Evolutionary conservation across 2,113 vertebrate species (phyloP), one percentile per base, ranked within the genome.

Genomic region (Pygoscelis adeliae): DNA sequence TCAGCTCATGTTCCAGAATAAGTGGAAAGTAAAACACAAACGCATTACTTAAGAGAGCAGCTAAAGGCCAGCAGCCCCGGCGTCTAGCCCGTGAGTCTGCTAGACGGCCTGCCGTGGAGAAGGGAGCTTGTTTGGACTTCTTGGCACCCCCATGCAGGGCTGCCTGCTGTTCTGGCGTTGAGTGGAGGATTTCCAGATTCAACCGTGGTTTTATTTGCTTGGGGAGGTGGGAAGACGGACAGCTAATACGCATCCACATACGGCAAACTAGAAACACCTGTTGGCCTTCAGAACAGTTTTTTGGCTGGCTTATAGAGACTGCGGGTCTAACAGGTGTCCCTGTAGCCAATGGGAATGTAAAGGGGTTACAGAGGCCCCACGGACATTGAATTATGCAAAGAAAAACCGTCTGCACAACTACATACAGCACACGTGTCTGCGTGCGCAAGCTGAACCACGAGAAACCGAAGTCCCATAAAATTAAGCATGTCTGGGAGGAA

Each of bases 191-290:
- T 83, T 83, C 93, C 96, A 96, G 83, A 38, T 32, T 23, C 89
- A 34, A 2, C 44, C 5, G 2, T 0, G 50, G 50, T 2, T 82
- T 89, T 62, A 40, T 74, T 58, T 44, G 74, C 78, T 19, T 6
- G 42, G 62, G 58, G 73, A 62, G 91, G 69, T 0, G 1, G 73
- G 52, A 59, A 40, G 78, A 70, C 4, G 55, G 52, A 29, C 66
- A 22, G 77, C 69, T 70, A 32, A 46, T 17, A 19, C 2, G 58
- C 49, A 17, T 38, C 49, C 94, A 42, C 1, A 4, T 6, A 22
- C 34, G 5, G 11, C 91, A 95, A 95, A 96, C 66, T 8, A 83
- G 79, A 97, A 96, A 62, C 85, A 93, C 88, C 92, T 73, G 85
- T 50, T 83, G 92, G 95, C 76, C 62, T 69, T 47, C 90, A 15